These are phyloP conservation scores for Hetaerina americana DNA, from an alignment of 1,140 invertebrate species.

Conservation along the genomic window DNA sequence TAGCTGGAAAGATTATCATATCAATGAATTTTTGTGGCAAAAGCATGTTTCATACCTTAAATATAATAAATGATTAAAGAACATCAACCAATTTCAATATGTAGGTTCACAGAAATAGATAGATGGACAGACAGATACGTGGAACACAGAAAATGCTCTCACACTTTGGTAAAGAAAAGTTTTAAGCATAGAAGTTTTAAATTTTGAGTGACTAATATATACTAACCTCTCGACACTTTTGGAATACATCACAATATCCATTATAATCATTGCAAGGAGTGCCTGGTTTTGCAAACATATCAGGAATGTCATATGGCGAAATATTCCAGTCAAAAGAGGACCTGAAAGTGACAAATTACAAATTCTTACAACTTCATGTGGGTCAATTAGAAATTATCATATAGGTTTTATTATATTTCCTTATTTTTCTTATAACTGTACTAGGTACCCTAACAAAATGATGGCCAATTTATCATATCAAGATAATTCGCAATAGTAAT, in stretches of 20 bases:
- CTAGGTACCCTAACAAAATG: no score
- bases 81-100: background rate
- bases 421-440: no score
- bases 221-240: slow-evolving; percentile 78
- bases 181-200: background rate
- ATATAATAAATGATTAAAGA: background rate
- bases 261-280: slow-evolving; percentile 97
- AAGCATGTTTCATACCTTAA: background rate
- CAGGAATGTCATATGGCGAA: slow-evolving; percentile 75
- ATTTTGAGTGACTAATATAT: background rate
- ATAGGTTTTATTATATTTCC: no score
- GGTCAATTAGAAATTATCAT: no score
- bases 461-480: no score
- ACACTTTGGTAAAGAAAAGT: slow-evolving; percentile 2
- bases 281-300: slow-evolving; percentile 85
- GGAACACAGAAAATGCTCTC: background rate
- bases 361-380: background rate
- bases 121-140: background rate
- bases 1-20: background rate
- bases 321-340: slow-evolving; percentile 87
- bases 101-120: background rate
- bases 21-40: no score
- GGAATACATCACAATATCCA: slow-evolving; percentile 98
- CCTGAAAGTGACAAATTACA: slow-evolving; percentile 34
- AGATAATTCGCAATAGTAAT: no score